Percentiles rank a stretch among this genome's conserved stretches.
These are phyloP conservation scores for Aleiodes sp. DNA, from an alignment of 1,140 invertebrate genomes.

Conservation along the genomic window DNA sequence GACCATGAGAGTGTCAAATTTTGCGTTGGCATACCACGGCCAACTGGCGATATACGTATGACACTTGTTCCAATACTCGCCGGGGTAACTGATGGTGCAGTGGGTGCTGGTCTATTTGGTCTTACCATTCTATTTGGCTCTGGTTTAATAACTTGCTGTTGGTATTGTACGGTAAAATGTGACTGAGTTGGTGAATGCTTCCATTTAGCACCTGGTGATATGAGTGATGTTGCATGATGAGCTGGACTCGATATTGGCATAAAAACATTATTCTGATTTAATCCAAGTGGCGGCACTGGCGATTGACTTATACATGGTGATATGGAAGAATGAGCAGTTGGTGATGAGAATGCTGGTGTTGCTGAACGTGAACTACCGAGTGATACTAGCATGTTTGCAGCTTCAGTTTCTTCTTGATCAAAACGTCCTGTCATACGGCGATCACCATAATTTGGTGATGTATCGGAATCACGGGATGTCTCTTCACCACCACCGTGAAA, in stretches of 20 bases:
- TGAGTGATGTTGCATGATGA: conserved; percentile 60
- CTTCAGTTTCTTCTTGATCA: conserved; percentile 95
- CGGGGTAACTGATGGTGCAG: conserved; percentile 51
- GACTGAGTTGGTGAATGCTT: conserved; percentile 66
- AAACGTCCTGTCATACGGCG: conserved; percentile 79
- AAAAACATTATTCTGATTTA: conserved; percentile 80
- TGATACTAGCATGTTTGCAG: conserved; percentile 95
- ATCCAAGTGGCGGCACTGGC: conserved; percentile 70
- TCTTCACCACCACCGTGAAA: conserved; percentile 82
- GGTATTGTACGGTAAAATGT: conserved; percentile 63
- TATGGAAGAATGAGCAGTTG: conserved; percentile 73
- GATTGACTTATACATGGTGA: conserved; percentile 75
- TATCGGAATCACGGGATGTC: conserved; percentile 88
- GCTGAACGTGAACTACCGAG: conserved; percentile 90
- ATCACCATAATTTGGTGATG: conserved; percentile 81
- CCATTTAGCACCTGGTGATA: conserved; percentile 62
- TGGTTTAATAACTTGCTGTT: conserved; percentile 73
- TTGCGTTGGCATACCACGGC: conserved; percentile 48
- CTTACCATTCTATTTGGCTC: conserved; percentile 61
- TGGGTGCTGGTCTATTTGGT: conserved; percentile 55
- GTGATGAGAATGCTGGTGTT: conserved; percentile 86
- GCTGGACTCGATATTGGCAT: conserved; percentile 83
- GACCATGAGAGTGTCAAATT: conserved; percentile 55
- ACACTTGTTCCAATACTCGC: conserved; percentile 76
- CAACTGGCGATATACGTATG: conserved; percentile 80